Percentiles rank a stretch among this genome's conserved stretches.
Conservation (phyloP, 2,113 vertebrate species). For the Tetraodon nigroviridis region DNA sequence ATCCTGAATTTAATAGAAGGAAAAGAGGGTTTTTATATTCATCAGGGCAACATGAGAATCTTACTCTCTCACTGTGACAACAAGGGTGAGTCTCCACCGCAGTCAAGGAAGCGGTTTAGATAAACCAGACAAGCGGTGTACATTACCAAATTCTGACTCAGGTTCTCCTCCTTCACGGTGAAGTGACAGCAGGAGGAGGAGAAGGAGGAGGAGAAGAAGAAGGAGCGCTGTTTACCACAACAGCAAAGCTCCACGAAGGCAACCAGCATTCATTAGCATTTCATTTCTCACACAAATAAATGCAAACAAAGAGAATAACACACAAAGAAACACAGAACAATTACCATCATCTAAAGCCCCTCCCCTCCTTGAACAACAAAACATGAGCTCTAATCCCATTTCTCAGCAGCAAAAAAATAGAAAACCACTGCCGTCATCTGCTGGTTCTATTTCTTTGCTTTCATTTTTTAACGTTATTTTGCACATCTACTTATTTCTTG, state of each 20-base stretch:
- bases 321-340: slow-evolving; percentile 11
- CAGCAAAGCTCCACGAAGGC: slow-evolving; percentile 22
- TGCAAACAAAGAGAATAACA: slow-evolving; percentile 18
- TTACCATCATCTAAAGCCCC: slow-evolving; percentile 13
- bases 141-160: slow-evolving; percentile 37
- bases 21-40: slow-evolving; percentile 19
- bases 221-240: slow-evolving; percentile 10
- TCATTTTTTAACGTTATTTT: slow-evolving; percentile 20
- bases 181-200: slow-evolving; percentile 20
- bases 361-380: background rate
- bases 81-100: slow-evolving; percentile 8
- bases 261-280: slow-evolving; percentile 44
- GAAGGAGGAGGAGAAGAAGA: background rate
- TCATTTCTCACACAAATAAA: slow-evolving; percentile 32
- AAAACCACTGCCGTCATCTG: slow-evolving; percentile 1
- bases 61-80: slow-evolving; percentile 16
- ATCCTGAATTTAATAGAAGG: slow-evolving; percentile 54
- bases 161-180: slow-evolving; percentile 40
- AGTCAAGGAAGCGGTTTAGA: slow-evolving; percentile 42
- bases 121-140: slow-evolving; percentile 38
- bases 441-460: slow-evolving; percentile 13
- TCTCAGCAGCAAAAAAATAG: slow-evolving; percentile 5
- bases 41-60: slow-evolving; percentile 20
- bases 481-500: slow-evolving; percentile 7
- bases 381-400: slow-evolving; percentile 2